Percentiles rank a stretch among this genome's conserved stretches.
Evolutionary conservation across 2,888 invertebrate genomes (phyloP).

Genomic region (Lordiphosa fenestrarum): DNA sequence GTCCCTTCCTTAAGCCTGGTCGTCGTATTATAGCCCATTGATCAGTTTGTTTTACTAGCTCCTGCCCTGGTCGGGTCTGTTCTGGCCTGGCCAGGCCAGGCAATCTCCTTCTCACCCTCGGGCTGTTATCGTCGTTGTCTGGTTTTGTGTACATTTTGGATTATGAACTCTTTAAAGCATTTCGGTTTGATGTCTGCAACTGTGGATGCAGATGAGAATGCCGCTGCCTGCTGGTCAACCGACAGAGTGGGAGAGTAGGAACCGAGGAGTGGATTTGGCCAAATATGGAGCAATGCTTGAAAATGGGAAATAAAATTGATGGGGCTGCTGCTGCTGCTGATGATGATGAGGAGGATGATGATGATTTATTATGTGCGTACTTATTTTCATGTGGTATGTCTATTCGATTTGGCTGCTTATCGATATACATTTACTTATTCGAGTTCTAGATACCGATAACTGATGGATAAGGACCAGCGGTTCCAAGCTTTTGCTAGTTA

Average conservation of each 20-base stretch:
- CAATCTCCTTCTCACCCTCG: background rate
- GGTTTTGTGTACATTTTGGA: constrained; percentile 56
- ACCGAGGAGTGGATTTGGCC: too few relatives aligned
- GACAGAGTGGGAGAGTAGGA: constrained; percentile 3
- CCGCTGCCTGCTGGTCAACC: constrained; percentile 24
- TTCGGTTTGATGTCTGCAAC: constrained; percentile 19
- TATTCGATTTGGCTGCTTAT: too few relatives aligned
- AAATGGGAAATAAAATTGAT: too few relatives aligned
- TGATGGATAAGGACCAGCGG: too few relatives aligned
- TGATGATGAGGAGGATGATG: too few relatives aligned
- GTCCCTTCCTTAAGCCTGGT: constrained; percentile 4
- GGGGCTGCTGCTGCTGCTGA: too few relatives aligned
- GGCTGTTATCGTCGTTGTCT: constrained; percentile 25
- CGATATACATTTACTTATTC: too few relatives aligned
- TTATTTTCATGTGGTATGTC: too few relatives aligned
- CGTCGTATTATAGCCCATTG: constrained; percentile 63
- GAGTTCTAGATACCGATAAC: too few relatives aligned
- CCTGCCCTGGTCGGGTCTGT: constrained; percentile 10
- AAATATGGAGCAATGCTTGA: too few relatives aligned
- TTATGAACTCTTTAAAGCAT: constrained; percentile 58
- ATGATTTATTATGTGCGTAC: too few relatives aligned
- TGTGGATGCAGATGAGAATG: constrained; percentile 17
- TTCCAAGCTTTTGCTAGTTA: too few relatives aligned
- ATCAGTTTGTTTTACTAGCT: constrained; percentile 69
- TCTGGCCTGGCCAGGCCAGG: background rate